Percentiles rank a stretch among this genome's conserved stretches.
phyloP scores from a whole-genome alignment of 2,888 invertebrate species.

The Cosmia pyralina region DNA sequence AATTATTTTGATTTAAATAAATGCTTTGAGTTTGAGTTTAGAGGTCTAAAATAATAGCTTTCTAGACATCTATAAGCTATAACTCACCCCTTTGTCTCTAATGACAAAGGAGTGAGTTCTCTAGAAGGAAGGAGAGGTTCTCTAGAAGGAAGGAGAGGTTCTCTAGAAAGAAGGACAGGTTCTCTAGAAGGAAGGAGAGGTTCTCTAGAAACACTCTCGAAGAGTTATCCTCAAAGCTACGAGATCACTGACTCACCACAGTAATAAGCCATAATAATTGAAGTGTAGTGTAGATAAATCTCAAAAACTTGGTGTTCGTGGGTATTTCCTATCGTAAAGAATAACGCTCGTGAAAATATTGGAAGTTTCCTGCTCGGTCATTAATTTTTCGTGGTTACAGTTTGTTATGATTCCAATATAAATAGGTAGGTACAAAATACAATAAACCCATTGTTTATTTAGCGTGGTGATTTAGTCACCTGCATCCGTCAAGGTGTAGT shows the following conservation, averaged over 20 bases:
- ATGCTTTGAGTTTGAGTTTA: neutral
- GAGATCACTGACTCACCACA: neutral
- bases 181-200: neutral
- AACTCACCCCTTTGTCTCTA: neutral
- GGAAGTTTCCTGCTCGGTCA: neutral
- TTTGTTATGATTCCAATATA: neutral
- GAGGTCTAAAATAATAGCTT: neutral
- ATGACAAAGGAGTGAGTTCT: neutral
- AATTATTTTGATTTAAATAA: neutral
- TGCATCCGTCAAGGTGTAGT: no score
- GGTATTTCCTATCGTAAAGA: neutral
- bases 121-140: no score
- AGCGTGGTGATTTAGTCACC: no score
- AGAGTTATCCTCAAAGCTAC: conserved; percentile 19
- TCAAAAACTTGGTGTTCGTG: neutral
- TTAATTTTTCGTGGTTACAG: neutral
- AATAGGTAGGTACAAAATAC: no score
- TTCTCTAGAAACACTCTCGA: neutral
- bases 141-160: neutral
- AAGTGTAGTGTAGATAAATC: neutral
- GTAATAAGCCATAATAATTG: conserved; percentile 4
- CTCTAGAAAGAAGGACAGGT: neutral
- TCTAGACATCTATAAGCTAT: neutral
- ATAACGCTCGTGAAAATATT: neutral
- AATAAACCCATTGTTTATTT: no score